phyloP scores from a whole-genome alignment of 2,113 vertebrate genomes.

The Tupaia chinensis region DNA sequence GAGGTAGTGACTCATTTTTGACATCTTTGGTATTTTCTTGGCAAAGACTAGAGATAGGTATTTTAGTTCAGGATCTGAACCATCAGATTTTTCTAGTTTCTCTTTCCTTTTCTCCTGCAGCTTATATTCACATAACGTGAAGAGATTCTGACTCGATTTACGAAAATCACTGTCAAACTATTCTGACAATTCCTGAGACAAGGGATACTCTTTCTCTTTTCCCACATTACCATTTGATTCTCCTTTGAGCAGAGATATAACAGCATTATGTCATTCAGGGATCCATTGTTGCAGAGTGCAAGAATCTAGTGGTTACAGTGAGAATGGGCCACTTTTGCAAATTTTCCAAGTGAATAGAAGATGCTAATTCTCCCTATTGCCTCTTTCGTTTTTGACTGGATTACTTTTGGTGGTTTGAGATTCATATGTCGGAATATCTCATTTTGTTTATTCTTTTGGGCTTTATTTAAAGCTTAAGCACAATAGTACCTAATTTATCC shows the following conservation, averaged over 20 bases:
- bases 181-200: background rate
- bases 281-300: background rate
- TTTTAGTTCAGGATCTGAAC: constrained; percentile 19
- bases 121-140: background rate
- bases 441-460: constrained; percentile 27
- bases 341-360: background rate
- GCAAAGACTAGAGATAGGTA: background rate
- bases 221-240: background rate
- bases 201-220: background rate
- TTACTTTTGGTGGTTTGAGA: background rate
- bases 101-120: background rate
- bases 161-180: background rate
- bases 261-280: background rate
- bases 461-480: constrained; percentile 23
- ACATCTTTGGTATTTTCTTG: constrained; percentile 51
- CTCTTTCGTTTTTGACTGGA: background rate
- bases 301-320: background rate
- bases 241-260: background rate
- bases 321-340: background rate
- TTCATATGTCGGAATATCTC: background rate
- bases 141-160: background rate
- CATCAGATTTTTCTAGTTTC: background rate
- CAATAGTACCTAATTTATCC: background rate
- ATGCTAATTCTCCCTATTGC: background rate
- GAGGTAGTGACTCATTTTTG: background rate